Base-by-base conservation (phyloP, 30 jellyfish, hydroid and myxozoan species). In the Hydractinia symbiolongicarpus region DNA sequence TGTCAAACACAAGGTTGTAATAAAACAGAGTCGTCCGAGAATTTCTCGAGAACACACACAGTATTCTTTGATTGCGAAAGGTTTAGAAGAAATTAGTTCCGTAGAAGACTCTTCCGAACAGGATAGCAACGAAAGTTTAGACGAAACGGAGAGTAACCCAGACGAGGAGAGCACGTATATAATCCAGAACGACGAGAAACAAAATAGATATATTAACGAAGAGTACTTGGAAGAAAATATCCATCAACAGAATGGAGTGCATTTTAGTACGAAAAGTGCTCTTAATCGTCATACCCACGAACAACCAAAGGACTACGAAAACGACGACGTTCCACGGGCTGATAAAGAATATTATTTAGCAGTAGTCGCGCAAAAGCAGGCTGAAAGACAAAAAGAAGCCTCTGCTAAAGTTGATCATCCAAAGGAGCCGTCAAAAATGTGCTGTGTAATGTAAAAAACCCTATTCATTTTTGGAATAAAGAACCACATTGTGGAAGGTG, bases 11-110 rank as follows among this genome's bases (percentile, higher is more conserved):
- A 51, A 84, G 9, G 61, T 20, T 14, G 21, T 10, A n/a, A 49
- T 7, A 49, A 54, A 49, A 11, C 55, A 15, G 58, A 66, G 55
- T 5, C 55, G 53, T 15, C 50, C 51, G 55, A 79, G 86, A 30
- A 61, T 58, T 53, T 85, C 83, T 9, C 81, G 73, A 57, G 89
- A 82, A 17, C 86, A 83, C 50, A 77, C 68, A 17, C 71, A 55
- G 53, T 66, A 88, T 62, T 82, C 96, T 19, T 83, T 88, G 11
- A 83, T 88, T 13, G 96, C 96, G 7, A 88, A 88, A 84, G 96
- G 96, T 5, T 73, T 88, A 19, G 96, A 88, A 82, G 94, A 74
- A 51, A 64, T 64, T n/a, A 64, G 74, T 64, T 64, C 74, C 0
- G 19, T n/a, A n/a, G 74, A 64, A 64, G 74, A 64, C 74, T 64